Evolutionary conservation across 1,140 invertebrate species (phyloP).

Genomic region (Phortica variegata): DNA sequence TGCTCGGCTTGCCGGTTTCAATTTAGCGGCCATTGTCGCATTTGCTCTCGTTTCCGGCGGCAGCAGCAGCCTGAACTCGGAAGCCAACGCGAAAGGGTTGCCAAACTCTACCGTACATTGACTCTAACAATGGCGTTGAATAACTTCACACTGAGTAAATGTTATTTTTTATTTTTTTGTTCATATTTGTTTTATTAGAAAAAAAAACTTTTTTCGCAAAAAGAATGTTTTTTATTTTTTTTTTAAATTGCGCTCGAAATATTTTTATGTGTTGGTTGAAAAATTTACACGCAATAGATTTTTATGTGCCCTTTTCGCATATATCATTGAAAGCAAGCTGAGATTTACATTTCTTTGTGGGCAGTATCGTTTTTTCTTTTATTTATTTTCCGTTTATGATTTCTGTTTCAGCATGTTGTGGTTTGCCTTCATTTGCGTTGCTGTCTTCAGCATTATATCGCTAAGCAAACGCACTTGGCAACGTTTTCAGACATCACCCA

Average conservation of each 20-base stretch:
- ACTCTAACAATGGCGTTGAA: too few relatives aligned
- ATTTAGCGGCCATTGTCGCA: slow-evolving; percentile 5
- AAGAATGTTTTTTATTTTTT: too few relatives aligned
- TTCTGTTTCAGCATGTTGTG: slow-evolving; percentile 54
- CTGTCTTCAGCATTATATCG: slow-evolving; percentile 57
- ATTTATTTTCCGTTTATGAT: slow-evolving; percentile 2
- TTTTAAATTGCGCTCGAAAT: not conserved
- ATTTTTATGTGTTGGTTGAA: slow-evolving; percentile 25
- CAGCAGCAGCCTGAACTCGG: too few relatives aligned
- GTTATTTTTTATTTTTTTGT: too few relatives aligned
- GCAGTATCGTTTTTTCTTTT: slow-evolving; percentile 2
- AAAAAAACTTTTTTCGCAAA: too few relatives aligned
- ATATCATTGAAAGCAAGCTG: slow-evolving; percentile 27
- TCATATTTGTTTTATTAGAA: too few relatives aligned
- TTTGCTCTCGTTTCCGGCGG: slow-evolving; percentile 7
- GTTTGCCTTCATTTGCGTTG: slow-evolving; percentile 56
- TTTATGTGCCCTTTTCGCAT: slow-evolving; percentile 41
- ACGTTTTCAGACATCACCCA: slow-evolving; percentile 68
- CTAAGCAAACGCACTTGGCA: slow-evolving; percentile 64
- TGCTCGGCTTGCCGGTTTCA: slow-evolving; percentile 1
- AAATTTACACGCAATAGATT: slow-evolving; percentile 56
- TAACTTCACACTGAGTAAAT: too few relatives aligned
- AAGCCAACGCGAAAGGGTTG: too few relatives aligned
- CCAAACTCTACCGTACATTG: too few relatives aligned
- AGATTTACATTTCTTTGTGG: not conserved